Evolutionary conservation across 1,140 invertebrate species (phyloP), one percentile per base, ranked within the genome.

Genomic region (Frieseomelitta varia): DNA sequence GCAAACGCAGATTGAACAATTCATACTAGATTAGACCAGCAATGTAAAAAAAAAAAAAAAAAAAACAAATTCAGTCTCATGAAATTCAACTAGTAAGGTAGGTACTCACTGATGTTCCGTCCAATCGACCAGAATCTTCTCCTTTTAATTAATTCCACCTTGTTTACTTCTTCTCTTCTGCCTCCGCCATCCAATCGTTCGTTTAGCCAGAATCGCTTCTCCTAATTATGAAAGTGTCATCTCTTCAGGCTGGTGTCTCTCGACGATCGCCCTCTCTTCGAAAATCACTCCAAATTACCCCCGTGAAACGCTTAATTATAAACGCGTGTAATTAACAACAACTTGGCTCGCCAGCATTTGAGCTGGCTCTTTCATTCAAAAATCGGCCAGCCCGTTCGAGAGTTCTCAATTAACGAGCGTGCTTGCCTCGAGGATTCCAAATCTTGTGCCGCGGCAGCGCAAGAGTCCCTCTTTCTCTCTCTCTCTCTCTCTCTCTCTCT

Each of bases 271-370:
- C 56, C 51, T 55, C 34, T 24, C 27, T 15, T 2, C 6, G 4
- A 6, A 15, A 51, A 6, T 24, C 71, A 12, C 27, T 72, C 53
- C 21, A 17, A 39, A 24, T 39, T 51, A 39, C 2, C 14, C 47
- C n/a, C 34, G 65, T 21, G 65, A 69, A 58, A 71, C 63, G n/a
- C 15, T 63, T 67, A 81, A 81, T 81, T 55, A 81, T 81, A 65
- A 81, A 74, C 56, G 79, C 56, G 47, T 74, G 65, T 74, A 81
- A 81, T 81, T 81, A 75, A 75, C 71, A 67, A 75, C 71, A 17
- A 39, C 27, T 80, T 15, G 30, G 6, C 51, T 47, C 34, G 53
- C 8, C 39, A 47, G 39, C 27, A 17, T 72, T 58, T 4, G 24
- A 11, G 15, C 56, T 1, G 21, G 11, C 56, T 21, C 21, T 67